Conservation (phyloP, 2,113 vertebrate genomes). For the Tachysurus vachellii region DNA sequence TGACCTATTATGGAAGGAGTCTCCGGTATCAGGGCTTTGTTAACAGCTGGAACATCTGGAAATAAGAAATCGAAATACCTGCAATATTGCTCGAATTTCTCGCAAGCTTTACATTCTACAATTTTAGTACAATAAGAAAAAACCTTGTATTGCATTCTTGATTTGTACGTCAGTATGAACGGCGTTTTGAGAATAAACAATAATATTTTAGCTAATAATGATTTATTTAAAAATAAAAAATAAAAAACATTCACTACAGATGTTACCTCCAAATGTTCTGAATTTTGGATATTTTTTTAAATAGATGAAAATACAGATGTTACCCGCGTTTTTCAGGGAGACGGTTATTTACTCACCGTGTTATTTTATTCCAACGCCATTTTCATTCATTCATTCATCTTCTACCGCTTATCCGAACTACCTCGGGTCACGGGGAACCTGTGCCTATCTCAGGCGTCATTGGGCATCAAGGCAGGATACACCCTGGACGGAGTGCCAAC, state of each 20-base stretch:
- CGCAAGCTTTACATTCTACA: no score
- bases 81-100: neutral
- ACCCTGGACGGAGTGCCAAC: no score
- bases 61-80: neutral
- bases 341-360: neutral
- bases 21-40: neutral
- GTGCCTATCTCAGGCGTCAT: no score
- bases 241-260: neutral
- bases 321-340: no score
- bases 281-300: neutral
- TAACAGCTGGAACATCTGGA: neutral
- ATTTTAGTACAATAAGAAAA: neutral
- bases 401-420: no score
- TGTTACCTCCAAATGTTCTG: neutral
- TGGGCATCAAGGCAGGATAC: no score
- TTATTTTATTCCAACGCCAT: neutral
- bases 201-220: neutral
- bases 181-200: neutral
- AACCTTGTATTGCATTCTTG: neutral
- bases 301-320: no score
- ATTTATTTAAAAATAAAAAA: neutral
- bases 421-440: no score
- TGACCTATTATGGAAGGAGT: neutral
- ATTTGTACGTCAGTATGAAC: no score
- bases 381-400: no score